A percentile compares a stretch with the other conserved stretches of the same genome.
phyloP scores from a whole-genome alignment of 2,797 vertebrate genomes.

The Onychomys arenicola region DNA sequence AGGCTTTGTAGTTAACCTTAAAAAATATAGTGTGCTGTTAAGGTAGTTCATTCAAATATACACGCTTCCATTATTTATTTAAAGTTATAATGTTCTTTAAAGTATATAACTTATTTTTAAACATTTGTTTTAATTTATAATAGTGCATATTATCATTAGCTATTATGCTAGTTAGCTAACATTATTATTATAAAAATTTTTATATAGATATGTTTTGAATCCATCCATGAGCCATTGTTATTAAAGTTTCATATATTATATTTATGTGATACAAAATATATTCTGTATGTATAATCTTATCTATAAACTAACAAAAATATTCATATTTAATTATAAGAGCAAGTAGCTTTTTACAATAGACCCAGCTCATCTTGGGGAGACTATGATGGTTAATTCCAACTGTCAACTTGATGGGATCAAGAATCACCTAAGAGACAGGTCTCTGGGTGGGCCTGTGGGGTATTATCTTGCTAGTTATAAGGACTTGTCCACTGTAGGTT shows the following conservation, averaged over 20 bases:
- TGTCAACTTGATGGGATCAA: neutral
- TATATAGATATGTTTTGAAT: neutral
- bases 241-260: neutral
- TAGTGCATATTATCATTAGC: neutral
- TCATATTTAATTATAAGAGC: neutral
- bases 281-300: neutral
- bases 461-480: too few relatives aligned
- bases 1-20: neutral
- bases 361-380: neutral
- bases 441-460: neutral
- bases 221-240: neutral
- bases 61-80: neutral
- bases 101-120: neutral
- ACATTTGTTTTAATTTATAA: neutral
- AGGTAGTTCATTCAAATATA: neutral
- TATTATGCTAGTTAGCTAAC: neutral
- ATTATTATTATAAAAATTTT: neutral
- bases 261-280: neutral
- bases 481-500: neutral
- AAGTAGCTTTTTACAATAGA: neutral
- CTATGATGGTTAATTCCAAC: neutral
- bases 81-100: neutral
- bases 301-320: conserved; percentile 5
- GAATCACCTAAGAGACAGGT: neutral
- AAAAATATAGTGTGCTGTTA: neutral